A percentile compares a stretch with the other conserved stretches of the same genome.
phyloP scores from a whole-genome alignment of 2,797 vertebrate species.

The Melanogrammus aeglefinus region DNA sequence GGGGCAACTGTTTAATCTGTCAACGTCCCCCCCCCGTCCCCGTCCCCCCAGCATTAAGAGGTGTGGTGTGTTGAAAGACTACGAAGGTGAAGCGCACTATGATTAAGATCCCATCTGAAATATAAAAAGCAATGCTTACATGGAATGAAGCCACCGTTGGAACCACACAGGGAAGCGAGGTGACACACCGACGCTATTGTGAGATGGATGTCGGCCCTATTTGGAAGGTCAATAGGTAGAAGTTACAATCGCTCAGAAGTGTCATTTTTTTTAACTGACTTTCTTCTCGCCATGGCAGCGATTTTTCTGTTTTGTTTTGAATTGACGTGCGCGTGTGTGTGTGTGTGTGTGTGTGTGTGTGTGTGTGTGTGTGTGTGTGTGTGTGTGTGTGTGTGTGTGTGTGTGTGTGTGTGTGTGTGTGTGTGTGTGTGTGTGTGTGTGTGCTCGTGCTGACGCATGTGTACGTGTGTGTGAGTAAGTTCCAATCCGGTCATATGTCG shows the following conservation, averaged over 20 bases:
- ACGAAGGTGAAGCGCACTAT: neutral
- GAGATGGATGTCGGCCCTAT: no score
- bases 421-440: neutral
- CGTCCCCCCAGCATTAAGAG: no score
- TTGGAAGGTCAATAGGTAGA: no score
- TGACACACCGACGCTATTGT: neutral
- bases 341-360: constrained; percentile 7
- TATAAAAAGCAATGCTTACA: neutral
- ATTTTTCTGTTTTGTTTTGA: neutral
- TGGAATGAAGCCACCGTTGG: neutral
- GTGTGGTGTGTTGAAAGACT: neutral
- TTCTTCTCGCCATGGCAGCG: neutral
- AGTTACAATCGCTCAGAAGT: neutral
- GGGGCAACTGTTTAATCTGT: neutral
- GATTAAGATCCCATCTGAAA: no score
- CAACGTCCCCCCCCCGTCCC: neutral
- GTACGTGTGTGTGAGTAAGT: constrained; percentile 15
- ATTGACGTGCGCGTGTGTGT: neutral
- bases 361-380: neutral
- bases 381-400: constrained; percentile 8
- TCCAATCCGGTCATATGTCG: constrained; percentile 29
- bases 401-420: constrained; percentile 7
- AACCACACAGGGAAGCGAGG: neutral
- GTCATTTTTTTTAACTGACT: neutral
- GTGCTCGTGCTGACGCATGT: neutral